Conservation (phyloP, 2,113 vertebrate species). For the Caranx ignobilis region DNA sequence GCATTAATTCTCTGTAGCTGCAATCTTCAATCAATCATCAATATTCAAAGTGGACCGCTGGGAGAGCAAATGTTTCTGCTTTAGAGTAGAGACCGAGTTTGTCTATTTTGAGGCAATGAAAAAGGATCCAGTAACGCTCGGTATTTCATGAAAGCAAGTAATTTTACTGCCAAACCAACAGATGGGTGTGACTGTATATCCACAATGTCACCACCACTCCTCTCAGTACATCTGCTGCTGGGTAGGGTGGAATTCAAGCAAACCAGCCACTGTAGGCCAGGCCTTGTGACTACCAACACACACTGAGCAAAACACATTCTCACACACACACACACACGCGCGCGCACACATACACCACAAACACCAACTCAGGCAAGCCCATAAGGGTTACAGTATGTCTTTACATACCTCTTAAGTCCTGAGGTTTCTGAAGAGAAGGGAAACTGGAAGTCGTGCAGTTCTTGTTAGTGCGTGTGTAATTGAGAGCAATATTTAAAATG, state of each 20-base stretch:
- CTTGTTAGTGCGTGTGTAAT: background rate
- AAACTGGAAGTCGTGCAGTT: background rate
- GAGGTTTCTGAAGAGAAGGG: conserved; percentile 1
- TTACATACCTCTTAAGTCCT: conserved; percentile 9
- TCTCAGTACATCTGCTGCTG: conserved; percentile 59
- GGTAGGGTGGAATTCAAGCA: conserved; percentile 55
- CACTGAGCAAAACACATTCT: conserved; percentile 12
- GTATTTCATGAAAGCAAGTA: conserved; percentile 58
- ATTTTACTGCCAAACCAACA: conserved; percentile 64
- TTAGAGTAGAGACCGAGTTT: background rate
- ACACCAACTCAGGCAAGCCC: background rate
- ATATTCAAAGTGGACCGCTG: background rate
- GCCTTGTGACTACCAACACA: conserved; percentile 56
- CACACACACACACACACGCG: conserved; percentile 18
- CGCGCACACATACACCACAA: conserved; percentile 16
- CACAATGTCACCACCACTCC: conserved; percentile 53
- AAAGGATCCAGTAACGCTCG: conserved; percentile 32
- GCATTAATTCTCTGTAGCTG: background rate
- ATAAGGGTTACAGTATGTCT: conserved; percentile 1
- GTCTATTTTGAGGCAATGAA: conserved; percentile 14
- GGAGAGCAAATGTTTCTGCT: background rate
- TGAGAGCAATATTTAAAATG: background rate
- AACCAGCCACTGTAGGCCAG: conserved; percentile 48
- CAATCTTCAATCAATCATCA: background rate
- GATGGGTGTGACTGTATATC: conserved; percentile 66